Evolutionary conservation across 2,888 invertebrate species (phyloP).

Genomic region (Drosophila pseudotakahashii): DNA sequence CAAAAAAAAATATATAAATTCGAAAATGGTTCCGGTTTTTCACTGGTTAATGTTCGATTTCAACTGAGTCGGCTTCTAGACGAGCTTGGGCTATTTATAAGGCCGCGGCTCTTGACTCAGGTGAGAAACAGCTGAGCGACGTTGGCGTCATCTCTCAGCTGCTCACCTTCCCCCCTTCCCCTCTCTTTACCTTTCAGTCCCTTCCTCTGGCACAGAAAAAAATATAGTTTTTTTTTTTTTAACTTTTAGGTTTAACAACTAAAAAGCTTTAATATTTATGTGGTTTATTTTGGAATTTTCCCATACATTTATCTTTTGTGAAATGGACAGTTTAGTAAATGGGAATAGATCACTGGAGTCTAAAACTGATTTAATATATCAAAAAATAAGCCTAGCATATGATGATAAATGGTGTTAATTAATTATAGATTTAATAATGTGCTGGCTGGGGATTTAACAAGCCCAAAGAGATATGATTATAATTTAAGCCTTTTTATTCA

Average conservation of each 20-base stretch:
- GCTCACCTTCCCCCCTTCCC: slow-evolving; percentile 16
- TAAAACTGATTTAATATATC: too few relatives aligned
- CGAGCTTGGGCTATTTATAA: slow-evolving; percentile 70
- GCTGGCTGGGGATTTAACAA: too few relatives aligned
- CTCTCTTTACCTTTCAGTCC: neutral
- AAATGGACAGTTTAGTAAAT: too few relatives aligned
- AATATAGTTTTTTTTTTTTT: neutral
- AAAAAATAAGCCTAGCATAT: too few relatives aligned
- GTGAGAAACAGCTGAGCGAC: slow-evolving; percentile 69
- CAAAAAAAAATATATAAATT: slow-evolving; percentile 2
- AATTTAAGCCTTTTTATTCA: too few relatives aligned
- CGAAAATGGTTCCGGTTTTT: slow-evolving; percentile 33
- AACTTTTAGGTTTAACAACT: neutral
- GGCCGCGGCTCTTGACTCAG: slow-evolving; percentile 32
- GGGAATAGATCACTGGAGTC: too few relatives aligned
- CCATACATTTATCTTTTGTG: too few relatives aligned
- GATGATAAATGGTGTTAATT: neutral
- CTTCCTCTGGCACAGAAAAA: slow-evolving; percentile 13
- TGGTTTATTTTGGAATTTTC: neutral
- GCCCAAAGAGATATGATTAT: too few relatives aligned
- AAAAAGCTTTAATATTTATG: neutral
- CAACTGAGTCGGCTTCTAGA: slow-evolving; percentile 71
- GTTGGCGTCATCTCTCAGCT: slow-evolving; percentile 70
- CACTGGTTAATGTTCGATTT: slow-evolving; percentile 60
- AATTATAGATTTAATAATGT: neutral